Percentiles rank a stretch among this genome's conserved stretches.
phyloP scores from a whole-genome alignment of 2,113 vertebrate genomes.

The Megaleporinus macrocephalus region DNA sequence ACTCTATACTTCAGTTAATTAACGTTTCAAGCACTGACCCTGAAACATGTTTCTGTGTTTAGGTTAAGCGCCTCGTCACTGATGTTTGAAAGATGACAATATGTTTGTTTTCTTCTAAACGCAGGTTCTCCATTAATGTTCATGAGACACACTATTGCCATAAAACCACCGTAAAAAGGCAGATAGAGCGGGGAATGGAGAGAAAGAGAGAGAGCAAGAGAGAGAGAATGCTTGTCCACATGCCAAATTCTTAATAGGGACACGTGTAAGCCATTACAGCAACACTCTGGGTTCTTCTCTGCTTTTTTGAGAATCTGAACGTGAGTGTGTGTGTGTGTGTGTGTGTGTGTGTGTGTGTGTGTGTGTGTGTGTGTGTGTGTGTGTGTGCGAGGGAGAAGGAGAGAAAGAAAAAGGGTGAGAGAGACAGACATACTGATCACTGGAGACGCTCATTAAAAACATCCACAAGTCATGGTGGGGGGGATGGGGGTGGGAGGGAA shows the following conservation, averaged over 20 bases:
- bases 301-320: neutral
- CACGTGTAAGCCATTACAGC: constrained; percentile 77
- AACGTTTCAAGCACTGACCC: neutral
- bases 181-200: neutral
- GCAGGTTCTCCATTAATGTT: constrained; percentile 11
- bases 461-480: constrained; percentile 19
- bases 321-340: constrained; percentile 35
- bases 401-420: constrained; percentile 11
- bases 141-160: constrained; percentile 60
- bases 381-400: constrained; percentile 6
- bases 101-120: neutral
- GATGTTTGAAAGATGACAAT: neutral
- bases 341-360: constrained; percentile 33
- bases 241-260: constrained; percentile 76
- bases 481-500: neutral
- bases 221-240: constrained; percentile 69
- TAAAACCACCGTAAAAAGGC: constrained; percentile 60
- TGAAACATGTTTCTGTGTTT: too few species aligned
- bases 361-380: constrained; percentile 21
- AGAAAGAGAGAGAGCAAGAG: constrained; percentile 55
- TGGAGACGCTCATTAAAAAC: constrained; percentile 22
- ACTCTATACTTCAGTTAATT: neutral
- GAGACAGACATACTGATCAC: constrained; percentile 30
- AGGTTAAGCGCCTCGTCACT: neutral
- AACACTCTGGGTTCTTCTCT: constrained; percentile 67